Base-by-base conservation (phyloP, 2,888 invertebrate genomes). In the Parnassius apollo region DNA sequence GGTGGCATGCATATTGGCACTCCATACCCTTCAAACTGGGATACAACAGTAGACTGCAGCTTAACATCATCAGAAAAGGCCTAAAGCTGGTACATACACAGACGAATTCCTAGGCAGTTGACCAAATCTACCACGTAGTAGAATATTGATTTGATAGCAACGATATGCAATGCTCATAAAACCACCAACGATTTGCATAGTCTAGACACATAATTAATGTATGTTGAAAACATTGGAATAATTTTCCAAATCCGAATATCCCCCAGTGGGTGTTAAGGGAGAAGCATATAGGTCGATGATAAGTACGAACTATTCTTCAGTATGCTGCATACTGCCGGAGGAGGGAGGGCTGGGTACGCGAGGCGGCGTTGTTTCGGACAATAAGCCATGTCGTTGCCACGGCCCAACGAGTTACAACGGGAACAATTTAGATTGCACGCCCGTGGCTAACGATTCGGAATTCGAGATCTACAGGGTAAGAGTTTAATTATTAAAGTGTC, bases 251-350 rank as follows among this genome's bases (percentile, higher is more conserved):
- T 67, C 67, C 65, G 68, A 72, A 69, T 72, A 71, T 68, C 72
- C 73, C 13, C 71, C 70, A 75, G 61, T 60, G 65, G 62, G 58
- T 25, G 67, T 71, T 68, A 67, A 71, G 75, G 79, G 75, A 80
- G 75, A 72, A 78, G 75, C 75, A 72, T 80, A 78, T 81, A 74
- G 77, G 76, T 74, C 69, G 75, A 73, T 78, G 78, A 82, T 83
- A 83, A 81, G 81, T 83, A 80, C 77, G 73, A 76, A 77, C 78
- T 80, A 81, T 82, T 74, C 79, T 75, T 84, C 81, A 81, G 77
- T 83, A 78, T 82, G 79, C 80, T 81, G 80, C 81, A 82, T 77
- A 54, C 50, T 12, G 50, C 2, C 12, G 46, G 75, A 76, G 71
- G 67, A 63, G 64, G 59, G 46, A 52, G 62, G 61, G 64, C 56